Percentiles rank a stretch among this genome's conserved stretches.
These are phyloP conservation scores for Albula goreensis DNA, from an alignment of 2,113 vertebrate genomes.

Conservation along the genomic window DNA sequence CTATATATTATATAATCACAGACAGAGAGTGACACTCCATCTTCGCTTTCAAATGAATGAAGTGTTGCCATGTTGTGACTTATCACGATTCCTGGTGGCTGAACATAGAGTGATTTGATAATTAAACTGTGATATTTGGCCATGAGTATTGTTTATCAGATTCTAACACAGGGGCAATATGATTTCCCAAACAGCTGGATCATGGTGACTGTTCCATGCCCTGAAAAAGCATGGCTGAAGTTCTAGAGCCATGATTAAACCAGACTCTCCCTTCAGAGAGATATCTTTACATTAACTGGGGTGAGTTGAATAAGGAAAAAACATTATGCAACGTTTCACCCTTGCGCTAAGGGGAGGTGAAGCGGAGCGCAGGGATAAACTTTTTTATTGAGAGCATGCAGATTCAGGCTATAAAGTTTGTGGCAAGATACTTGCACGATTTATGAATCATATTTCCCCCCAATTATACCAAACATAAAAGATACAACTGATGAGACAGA, in stretches of 20 bases:
- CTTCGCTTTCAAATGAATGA: not conserved
- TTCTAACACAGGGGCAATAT: not conserved
- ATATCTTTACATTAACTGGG: not conserved
- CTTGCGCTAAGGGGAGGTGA: not conserved
- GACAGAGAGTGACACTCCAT: no score
- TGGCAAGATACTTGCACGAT: not conserved
- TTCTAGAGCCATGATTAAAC: not conserved
- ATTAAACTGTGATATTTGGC: not conserved
- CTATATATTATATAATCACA: no score
- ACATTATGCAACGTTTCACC: not conserved
- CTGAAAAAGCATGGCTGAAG: not conserved
- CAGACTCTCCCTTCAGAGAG: not conserved
- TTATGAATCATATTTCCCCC: not conserved
- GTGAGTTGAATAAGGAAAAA: not conserved
- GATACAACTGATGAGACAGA: no score
- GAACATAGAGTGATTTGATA: not conserved
- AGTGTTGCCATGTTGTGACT: no score
- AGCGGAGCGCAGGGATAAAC: not conserved
- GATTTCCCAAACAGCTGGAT: not conserved
- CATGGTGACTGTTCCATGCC: not conserved
- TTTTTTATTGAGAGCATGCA: not conserved
- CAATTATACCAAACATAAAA: not conserved
- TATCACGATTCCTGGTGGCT: not conserved
- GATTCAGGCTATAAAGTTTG: not conserved
- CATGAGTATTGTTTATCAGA: not conserved